Conservation (phyloP, 2,888 invertebrate species). For the Acleris cristana region DNA sequence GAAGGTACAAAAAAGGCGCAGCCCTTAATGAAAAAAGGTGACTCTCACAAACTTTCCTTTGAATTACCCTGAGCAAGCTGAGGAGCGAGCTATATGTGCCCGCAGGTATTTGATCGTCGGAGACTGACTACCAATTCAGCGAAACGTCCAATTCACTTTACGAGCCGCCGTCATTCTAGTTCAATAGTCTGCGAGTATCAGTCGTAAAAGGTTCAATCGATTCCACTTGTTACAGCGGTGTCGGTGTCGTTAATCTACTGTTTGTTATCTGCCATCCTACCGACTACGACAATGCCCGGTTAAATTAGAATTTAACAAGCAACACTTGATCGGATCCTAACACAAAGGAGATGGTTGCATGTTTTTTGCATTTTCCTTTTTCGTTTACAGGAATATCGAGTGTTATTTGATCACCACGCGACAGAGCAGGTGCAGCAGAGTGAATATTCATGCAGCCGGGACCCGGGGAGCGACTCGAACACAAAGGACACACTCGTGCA, state of each 20-base stretch:
- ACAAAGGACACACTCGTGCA: background rate
- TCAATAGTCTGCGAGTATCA: conserved; percentile 6
- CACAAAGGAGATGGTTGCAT: background rate
- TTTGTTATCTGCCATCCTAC: conserved; percentile 7
- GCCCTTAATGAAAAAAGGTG: no score
- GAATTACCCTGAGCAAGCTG: no score
- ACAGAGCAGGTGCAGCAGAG: background rate
- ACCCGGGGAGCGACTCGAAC: background rate
- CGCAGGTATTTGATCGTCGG: conserved; percentile 2
- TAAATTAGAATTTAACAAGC: background rate
- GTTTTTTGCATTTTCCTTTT: background rate
- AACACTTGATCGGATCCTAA: background rate
- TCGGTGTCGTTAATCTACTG: conserved; percentile 6
- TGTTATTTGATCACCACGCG: background rate
- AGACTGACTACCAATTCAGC: conserved; percentile 12
- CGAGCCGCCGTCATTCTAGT: conserved; percentile 16
- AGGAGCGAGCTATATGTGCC: no score
- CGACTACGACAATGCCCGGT: background rate
- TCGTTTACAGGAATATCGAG: conserved; percentile 5
- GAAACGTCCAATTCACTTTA: conserved; percentile 26
- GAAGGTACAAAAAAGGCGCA: no score
- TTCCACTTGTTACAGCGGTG: conserved; percentile 8
- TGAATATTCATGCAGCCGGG: conserved; percentile 5
- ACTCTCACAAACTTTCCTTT: no score
- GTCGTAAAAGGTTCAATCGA: conserved; percentile 23